These are phyloP conservation scores for Lagopus muta DNA, from an alignment of 2,113 vertebrate genomes.

Conservation along the genomic window DNA sequence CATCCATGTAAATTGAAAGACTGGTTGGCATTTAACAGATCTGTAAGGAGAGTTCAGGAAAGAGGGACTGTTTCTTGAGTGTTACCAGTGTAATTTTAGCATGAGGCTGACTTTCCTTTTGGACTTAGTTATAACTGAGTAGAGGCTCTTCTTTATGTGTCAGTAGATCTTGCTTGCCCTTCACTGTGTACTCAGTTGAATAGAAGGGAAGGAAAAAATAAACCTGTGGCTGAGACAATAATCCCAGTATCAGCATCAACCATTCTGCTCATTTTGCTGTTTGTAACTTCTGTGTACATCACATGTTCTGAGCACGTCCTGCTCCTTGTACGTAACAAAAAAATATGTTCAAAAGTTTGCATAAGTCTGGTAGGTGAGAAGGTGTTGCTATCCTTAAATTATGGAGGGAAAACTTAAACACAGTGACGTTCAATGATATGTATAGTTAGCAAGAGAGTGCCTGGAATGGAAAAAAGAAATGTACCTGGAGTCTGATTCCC, in stretches of 20 bases:
- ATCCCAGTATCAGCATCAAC: rapidly evolving
- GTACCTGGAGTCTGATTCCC: not conserved
- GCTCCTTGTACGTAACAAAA: not conserved
- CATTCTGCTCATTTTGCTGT: not conserved
- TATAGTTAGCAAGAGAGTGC: not conserved
- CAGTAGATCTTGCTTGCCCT: slow-evolving; percentile 65
- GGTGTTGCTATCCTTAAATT: not conserved
- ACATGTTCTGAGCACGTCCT: not conserved
- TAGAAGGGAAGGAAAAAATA: slow-evolving; percentile 41
- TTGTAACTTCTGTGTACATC: not conserved
- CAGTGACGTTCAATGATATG: not conserved
- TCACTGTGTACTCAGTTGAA: slow-evolving; percentile 41
- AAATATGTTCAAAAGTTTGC: not conserved
- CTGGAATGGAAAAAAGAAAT: not conserved
- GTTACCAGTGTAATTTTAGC: not conserved
- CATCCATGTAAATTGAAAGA: not conserved
- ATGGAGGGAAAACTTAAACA: not conserved
- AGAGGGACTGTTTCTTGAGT: not conserved
- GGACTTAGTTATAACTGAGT: too few species aligned
- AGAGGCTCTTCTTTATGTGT: slow-evolving; percentile 46
- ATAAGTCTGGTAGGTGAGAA: not conserved
- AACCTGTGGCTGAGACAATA: slow-evolving; percentile 39
- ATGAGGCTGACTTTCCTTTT: not conserved
- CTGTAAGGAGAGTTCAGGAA: not conserved
- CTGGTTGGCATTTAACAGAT: not conserved